Evolutionary conservation across 2,888 invertebrate species (phyloP), one percentile per base, ranked within the genome.

Genomic region (Orthosia cruda): DNA sequence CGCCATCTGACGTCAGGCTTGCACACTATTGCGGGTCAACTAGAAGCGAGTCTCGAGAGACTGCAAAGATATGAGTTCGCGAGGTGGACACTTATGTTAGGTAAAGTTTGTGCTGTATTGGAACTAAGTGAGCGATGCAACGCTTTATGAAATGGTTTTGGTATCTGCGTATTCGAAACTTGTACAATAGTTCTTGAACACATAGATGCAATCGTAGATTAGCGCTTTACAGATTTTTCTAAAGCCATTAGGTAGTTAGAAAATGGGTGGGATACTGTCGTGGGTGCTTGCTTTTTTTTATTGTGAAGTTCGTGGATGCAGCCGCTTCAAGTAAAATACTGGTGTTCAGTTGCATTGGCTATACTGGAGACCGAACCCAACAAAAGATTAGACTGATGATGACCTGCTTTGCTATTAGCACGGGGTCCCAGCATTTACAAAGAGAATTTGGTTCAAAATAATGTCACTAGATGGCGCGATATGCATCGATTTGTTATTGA

Each of bases 71-170:
- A 97, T 88, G 98, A 98, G 89, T 95, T 97, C 86, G 97, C 97
- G 95, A 95, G 98, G 84, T 98, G 98, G 98, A 93, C 97, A 62
- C 88, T 97, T 58, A 97, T 97, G 90, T 90, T 98, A 82, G 97
- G 98, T 98, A 93, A 92, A 95, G 63, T 82, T 81, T 79, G 61
- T 20, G 54, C 62, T 74, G 26, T 49, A 47, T 59, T 59, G 15
- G 12, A 67, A 69, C 18, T 63, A 70, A 82, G 15, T 52, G 45
- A 50, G 12, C 50, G 52, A 16, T 54, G 45, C 20, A 63, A 16
- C 12, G 18, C 20, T 66, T 7, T 62, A 55, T 23, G 23, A 0
- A 26, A 49, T 76, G 16, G 20, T 63, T 66, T 55, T 49, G 45
- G 23, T 74, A 12, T 32, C 16, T 52, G 16, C 18, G 69, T n/a